A percentile compares a stretch with the other conserved stretches of the same genome.
These are phyloP conservation scores for Drosophila yakuba DNA, from an alignment of 1,140 invertebrate species.

Conservation along the genomic window DNA sequence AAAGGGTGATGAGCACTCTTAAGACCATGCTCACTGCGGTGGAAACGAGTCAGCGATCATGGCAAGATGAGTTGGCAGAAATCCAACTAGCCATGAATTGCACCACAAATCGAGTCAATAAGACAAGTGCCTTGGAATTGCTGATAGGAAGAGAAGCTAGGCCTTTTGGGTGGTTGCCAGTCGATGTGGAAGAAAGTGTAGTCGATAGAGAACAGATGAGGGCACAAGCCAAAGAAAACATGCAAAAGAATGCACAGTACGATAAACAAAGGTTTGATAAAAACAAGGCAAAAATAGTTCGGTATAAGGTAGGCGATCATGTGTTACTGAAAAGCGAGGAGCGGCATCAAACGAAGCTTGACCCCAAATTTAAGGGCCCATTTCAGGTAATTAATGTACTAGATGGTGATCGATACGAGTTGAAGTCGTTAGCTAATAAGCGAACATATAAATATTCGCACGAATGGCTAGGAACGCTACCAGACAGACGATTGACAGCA, in stretches of 20 bases:
- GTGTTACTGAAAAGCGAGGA: neutral
- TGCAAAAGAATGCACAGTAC: neutral
- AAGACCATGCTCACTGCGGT: neutral
- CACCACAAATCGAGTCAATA: neutral
- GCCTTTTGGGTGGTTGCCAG: neutral
- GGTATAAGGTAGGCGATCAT: neutral
- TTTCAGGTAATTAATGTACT: neutral
- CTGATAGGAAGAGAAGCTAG: neutral
- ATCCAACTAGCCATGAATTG: neutral
- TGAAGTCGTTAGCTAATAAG: neutral
- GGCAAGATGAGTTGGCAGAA: neutral
- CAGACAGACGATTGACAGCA: too few relatives aligned
- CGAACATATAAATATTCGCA: neutral
- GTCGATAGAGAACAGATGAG: neutral
- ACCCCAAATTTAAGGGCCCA: neutral
- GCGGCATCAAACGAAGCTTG: neutral
- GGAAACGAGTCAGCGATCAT: neutral
- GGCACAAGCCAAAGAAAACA: neutral
- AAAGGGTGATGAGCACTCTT: too few relatives aligned
- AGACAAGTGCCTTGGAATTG: neutral
- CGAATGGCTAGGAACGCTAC: too few relatives aligned
- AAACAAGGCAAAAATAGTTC: neutral
- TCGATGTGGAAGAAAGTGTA: neutral
- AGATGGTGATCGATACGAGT: neutral
- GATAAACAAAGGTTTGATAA: neutral